Conservation (phyloP, 2,797 vertebrate genomes). For the Babyrousa celebensis region DNA sequence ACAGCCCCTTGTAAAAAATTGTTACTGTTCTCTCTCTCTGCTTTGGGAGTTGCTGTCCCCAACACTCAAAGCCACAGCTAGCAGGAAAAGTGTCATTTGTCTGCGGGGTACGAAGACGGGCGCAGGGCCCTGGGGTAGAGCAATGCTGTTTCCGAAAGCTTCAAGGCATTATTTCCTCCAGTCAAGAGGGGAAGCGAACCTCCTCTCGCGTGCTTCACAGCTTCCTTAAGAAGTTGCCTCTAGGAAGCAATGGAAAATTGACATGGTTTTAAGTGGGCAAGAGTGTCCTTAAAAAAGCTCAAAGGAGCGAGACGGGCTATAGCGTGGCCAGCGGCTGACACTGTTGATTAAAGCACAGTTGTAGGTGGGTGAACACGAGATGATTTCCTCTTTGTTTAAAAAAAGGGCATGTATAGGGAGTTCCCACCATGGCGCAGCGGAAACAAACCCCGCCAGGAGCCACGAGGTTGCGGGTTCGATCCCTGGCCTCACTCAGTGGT, state of each 20-base stretch:
- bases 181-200: background rate
- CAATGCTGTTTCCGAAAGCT: background rate
- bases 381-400: background rate
- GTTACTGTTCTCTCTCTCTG: slow-evolving; percentile 22
- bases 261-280: background rate
- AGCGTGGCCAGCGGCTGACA: background rate
- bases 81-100: background rate
- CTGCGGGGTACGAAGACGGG: background rate
- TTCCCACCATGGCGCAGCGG: no score
- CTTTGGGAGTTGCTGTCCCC: slow-evolving; percentile 4
- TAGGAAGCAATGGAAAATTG: background rate
- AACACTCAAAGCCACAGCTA: background rate
- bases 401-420: background rate
- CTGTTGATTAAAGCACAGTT: background rate
- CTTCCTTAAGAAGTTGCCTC: background rate
- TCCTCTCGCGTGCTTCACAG: background rate
- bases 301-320: background rate
- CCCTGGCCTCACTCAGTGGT: no score
- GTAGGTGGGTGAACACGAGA: accelerated
- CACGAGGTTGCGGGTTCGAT: no score
- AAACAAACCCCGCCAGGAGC: no score
- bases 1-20: slow-evolving; percentile 43
- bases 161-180: background rate
- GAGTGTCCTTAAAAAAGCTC: background rate
- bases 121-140: background rate